Evolutionary conservation across 1,140 invertebrate species (phyloP).

Genomic region (Drosophila serrata): DNA sequence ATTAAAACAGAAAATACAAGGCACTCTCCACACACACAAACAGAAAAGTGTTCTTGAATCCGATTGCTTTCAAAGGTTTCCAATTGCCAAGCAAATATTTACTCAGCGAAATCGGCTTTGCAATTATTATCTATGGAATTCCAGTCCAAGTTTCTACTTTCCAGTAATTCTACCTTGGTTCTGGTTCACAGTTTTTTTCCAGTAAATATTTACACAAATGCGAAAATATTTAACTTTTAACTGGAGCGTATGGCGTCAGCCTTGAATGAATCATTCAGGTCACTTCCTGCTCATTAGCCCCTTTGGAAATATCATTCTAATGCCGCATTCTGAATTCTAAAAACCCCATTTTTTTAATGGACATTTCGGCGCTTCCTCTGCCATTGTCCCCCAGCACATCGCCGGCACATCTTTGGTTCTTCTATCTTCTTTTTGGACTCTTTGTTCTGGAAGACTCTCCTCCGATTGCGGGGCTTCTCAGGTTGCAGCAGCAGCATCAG

Average conservation of each 20-base stretch:
- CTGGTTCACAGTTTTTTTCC: conserved; percentile 19
- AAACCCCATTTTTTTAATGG: conserved; percentile 8
- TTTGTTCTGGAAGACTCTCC: conserved; percentile 38
- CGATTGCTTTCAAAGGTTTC: background rate
- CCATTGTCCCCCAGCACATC: conserved; percentile 25
- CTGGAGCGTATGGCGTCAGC: conserved; percentile 20
- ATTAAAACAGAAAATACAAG: background rate
- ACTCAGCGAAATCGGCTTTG: background rate
- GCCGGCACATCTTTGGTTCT: conserved; percentile 16
- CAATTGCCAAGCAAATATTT: conserved; percentile 25
- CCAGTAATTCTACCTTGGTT: conserved; percentile 12
- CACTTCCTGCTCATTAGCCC: conserved; percentile 34
- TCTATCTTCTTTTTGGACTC: conserved; percentile 8
- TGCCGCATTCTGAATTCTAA: conserved; percentile 1
- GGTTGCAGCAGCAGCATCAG: conserved; percentile 52
- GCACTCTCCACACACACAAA: background rate
- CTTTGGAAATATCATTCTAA: background rate
- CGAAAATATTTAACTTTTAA: conserved; percentile 14
- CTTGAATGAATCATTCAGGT: conserved; percentile 21
- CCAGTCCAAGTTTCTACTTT: conserved; percentile 13
- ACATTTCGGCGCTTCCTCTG: background rate
- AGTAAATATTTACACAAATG: conserved; percentile 44
- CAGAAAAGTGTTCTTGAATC: background rate
- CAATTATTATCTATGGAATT: conserved; percentile 6
- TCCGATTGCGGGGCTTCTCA: conserved; percentile 46